These are phyloP conservation scores for Bradypus variegatus DNA, from an alignment of 2,797 vertebrate species.

Conservation along the genomic window DNA sequence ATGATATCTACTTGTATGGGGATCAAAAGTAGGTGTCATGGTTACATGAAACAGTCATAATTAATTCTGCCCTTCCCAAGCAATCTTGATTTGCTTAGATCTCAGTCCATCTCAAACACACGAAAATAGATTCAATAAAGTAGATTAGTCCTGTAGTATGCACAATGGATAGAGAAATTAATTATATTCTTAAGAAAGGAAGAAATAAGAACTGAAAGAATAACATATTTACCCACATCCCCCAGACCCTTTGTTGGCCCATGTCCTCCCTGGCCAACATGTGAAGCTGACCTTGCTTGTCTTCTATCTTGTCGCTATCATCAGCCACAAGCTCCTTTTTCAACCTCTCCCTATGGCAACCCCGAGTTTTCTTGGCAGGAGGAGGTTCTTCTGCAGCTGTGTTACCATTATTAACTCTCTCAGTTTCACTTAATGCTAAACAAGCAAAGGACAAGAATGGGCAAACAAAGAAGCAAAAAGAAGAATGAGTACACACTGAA, in stretches of 20 bases:
- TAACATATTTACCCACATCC: neutral
- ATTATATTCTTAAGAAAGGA: neutral
- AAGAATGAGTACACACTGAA: neutral
- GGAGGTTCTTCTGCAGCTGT: conserved; percentile 28
- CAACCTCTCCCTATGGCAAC: neutral
- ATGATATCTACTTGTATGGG: neutral
- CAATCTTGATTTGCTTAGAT: neutral
- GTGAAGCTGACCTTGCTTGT: conserved; percentile 16
- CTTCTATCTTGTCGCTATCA: neutral
- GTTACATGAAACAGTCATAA: neutral
- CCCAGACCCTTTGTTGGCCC: neutral
- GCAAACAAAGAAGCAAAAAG: neutral
- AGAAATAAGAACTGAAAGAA: neutral
- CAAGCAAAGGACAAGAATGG: conserved; percentile 18
- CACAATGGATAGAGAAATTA: neutral
- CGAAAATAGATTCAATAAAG: conserved; percentile 15
- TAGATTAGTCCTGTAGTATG: neutral
- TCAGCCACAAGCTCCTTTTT: conserved; percentile 8
- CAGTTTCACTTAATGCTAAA: neutral
- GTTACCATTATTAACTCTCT: conserved; percentile 23
- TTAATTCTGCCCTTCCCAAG: neutral
- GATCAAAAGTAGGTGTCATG: neutral
- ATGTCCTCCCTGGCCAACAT: neutral
- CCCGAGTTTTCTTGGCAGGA: conserved; percentile 44
- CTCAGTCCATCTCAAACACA: neutral